Conservation (phyloP, 2,797 vertebrate species). For the Kryptopterus vitreolus region DNA sequence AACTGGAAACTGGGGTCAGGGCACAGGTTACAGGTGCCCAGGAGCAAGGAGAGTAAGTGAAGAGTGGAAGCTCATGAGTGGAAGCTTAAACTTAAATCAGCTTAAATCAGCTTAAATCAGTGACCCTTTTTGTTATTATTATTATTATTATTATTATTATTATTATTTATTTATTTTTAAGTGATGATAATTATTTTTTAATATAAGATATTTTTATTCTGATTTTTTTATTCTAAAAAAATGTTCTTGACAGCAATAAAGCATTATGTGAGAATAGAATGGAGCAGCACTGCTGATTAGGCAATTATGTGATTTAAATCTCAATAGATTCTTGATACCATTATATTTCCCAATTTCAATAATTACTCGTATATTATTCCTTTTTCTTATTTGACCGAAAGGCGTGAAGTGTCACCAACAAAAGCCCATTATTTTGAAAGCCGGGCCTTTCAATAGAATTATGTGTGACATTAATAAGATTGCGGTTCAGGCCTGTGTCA, state of each 20-base stretch:
- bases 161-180: too few relatives aligned
- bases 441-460: not conserved
- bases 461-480: not conserved
- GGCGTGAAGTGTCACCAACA: not conserved
- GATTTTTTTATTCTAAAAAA: not conserved
- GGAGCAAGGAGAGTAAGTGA: too few relatives aligned
- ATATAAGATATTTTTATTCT: not conserved
- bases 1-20: too few relatives aligned
- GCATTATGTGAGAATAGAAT: constrained; percentile 13
- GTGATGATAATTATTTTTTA: too few relatives aligned
- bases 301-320: not conserved
- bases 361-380: not conserved
- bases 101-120: too few relatives aligned
- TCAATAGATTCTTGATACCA: not conserved
- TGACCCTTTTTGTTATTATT: too few relatives aligned
- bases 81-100: too few relatives aligned
- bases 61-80: too few relatives aligned
- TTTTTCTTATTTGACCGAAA: not conserved
- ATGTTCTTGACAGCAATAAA: constrained; percentile 25
- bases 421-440: not conserved
- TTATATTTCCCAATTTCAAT: not conserved
- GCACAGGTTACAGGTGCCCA: too few relatives aligned
- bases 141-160: too few relatives aligned
- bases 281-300: not conserved
- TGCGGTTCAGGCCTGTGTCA: not conserved